Conservation (phyloP, 2,113 vertebrate species). For the Ailurus styani region DNA sequence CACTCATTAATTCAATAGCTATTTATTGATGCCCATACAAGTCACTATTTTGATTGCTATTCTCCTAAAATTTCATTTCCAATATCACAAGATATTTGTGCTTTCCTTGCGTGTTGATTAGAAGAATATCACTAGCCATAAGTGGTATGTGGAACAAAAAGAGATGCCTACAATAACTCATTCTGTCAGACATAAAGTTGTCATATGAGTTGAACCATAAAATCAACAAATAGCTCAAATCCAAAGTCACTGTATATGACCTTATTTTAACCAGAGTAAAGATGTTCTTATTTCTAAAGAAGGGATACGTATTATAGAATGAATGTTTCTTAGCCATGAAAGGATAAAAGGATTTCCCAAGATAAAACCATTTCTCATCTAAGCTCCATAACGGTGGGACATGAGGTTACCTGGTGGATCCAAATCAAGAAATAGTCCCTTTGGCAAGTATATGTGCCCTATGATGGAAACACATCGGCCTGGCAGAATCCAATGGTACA, state of each 20-base stretch:
- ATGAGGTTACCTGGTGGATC: not conserved
- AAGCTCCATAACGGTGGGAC: not conserved
- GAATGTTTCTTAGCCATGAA: not conserved
- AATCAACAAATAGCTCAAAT: not conserved
- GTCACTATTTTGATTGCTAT: not conserved
- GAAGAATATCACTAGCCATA: not conserved
- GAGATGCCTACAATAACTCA: not conserved
- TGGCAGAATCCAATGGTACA: not conserved
- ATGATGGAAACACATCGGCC: not conserved
- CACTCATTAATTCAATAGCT: not conserved
- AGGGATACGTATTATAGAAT: not conserved
- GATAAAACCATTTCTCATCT: not conserved
- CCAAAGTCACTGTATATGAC: not conserved
- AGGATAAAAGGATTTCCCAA: not conserved
- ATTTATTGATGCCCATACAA: not conserved
- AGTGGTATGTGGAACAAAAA: not conserved
- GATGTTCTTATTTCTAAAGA: not conserved
- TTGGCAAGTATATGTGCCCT: not conserved
- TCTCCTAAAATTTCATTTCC: not conserved
- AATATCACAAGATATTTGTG: not conserved
- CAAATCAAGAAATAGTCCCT: not conserved
- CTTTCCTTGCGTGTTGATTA: not conserved
- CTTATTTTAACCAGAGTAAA: not conserved
- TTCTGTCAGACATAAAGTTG: not conserved
- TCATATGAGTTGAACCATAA: not conserved